phyloP scores from a whole-genome alignment of 2,888 invertebrate genomes.

The Resseliella maxima region DNA sequence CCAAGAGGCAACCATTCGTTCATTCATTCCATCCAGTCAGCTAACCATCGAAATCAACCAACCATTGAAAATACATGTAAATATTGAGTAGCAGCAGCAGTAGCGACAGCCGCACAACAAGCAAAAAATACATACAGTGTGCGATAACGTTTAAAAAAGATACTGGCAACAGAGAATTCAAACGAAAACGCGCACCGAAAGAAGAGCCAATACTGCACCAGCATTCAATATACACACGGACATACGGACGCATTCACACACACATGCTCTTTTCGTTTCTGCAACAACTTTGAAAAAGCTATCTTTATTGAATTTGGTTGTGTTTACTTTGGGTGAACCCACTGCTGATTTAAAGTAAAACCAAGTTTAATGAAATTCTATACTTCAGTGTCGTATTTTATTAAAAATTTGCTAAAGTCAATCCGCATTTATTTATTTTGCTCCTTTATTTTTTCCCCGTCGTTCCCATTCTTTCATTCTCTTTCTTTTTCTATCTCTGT shows the following conservation, averaged over 20 bases:
- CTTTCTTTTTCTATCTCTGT: slow-evolving; percentile 9
- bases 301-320: slow-evolving; percentile 60
- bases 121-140: neutral
- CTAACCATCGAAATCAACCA: slow-evolving; percentile 3
- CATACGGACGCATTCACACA: neutral
- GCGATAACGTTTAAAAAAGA: neutral
- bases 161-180: neutral
- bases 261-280: slow-evolving; percentile 53
- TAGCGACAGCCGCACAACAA: neutral
- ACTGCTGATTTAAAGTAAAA: slow-evolving; percentile 57
- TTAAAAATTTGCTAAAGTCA: slow-evolving; percentile 63
- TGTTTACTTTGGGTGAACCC: slow-evolving; percentile 59
- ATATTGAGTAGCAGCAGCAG: neutral
- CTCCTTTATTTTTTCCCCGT: slow-evolving; percentile 1
- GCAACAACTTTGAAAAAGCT: slow-evolving; percentile 60
- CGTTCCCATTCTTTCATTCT: neutral
- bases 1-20: neutral
- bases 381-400: slow-evolving; percentile 62
- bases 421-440: slow-evolving; percentile 60
- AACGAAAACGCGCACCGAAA: neutral
- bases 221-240: slow-evolving; percentile 20
- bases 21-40: neutral
- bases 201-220: slow-evolving; percentile 23
- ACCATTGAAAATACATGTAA: slow-evolving; percentile 51
- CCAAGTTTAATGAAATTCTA: slow-evolving; percentile 62